A percentile compares a stretch with the other conserved stretches of the same genome.
These are phyloP conservation scores for Triplophysa bombifrons DNA, from an alignment of 2,797 vertebrate species.

Conservation along the genomic window DNA sequence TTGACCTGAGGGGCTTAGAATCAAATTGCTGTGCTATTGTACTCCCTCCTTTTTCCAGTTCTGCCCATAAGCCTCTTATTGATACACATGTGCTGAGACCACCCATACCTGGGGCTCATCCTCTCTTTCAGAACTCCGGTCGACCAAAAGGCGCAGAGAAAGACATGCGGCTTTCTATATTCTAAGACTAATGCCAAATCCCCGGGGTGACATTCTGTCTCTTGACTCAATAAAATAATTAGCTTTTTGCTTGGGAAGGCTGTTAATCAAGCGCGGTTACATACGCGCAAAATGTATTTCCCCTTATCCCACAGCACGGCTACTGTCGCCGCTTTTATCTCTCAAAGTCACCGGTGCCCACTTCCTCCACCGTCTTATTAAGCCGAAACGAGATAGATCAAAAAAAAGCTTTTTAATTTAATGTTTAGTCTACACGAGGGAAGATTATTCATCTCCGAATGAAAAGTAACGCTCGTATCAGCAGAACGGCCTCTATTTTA, in stretches of 20 bases:
- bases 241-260: constrained; percentile 73
- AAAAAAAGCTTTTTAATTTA: constrained; percentile 80
- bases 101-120: constrained; percentile 83
- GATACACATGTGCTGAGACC: constrained; percentile 82
- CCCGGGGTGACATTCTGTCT: constrained; percentile 76
- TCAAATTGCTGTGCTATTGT: constrained; percentile 81
- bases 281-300: constrained; percentile 75
- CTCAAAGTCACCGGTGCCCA: constrained; percentile 76
- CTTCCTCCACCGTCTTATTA: constrained; percentile 51
- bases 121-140: constrained; percentile 68
- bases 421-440: constrained; percentile 83
- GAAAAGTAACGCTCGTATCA: constrained; percentile 70
- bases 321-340: constrained; percentile 72
- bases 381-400: constrained; percentile 53
- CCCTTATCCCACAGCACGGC: constrained; percentile 69
- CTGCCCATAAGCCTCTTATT: constrained; percentile 81
- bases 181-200: constrained; percentile 78
- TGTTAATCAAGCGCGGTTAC: constrained; percentile 81
- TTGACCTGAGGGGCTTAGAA: constrained; percentile 81
- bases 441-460: constrained; percentile 75
- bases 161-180: constrained; percentile 65
- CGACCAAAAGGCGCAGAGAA: constrained; percentile 57
- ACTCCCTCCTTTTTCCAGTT: constrained; percentile 80
- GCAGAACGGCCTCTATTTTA: constrained; percentile 72
- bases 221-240: constrained; percentile 84